Evolutionary conservation across 2,888 invertebrate genomes (phyloP).

Genomic region (Archips xylosteana): DNA sequence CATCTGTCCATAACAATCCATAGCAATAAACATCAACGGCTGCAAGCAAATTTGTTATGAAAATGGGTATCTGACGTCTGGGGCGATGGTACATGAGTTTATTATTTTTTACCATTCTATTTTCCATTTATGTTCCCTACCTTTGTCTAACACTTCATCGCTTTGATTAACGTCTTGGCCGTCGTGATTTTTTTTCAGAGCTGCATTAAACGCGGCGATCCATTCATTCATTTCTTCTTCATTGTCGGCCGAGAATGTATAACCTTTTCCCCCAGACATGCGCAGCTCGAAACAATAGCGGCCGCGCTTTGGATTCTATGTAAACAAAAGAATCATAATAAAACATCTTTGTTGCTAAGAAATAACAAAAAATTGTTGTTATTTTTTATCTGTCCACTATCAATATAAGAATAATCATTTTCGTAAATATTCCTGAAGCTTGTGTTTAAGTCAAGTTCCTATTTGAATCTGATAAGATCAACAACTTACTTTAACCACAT

Average conservation of each 20-base stretch:
- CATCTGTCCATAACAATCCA: too few species aligned
- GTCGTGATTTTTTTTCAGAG: constrained; percentile 89
- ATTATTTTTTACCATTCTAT: background rate
- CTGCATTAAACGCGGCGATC: constrained; percentile 92
- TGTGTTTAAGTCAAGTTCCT: background rate
- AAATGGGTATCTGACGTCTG: too few species aligned
- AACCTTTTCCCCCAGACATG: constrained; percentile 95
- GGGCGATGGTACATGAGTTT: background rate
- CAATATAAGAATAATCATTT: background rate
- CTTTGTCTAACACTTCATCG: constrained; percentile 90
- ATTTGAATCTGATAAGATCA: background rate
- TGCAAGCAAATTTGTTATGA: too few species aligned
- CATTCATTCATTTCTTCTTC: constrained; percentile 93
- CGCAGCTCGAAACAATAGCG: constrained; percentile 94
- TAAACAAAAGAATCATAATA: constrained; percentile 43
- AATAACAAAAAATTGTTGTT: background rate
- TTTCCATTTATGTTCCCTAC: constrained; percentile 61
- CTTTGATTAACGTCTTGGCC: constrained; percentile 86
- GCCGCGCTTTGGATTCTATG: constrained; percentile 93
- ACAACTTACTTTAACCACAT: constrained; percentile 90
- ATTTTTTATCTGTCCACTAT: background rate
- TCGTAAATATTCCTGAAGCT: background rate
- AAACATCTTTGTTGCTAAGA: constrained; percentile 9
- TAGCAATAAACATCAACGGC: too few species aligned
- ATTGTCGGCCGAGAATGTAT: constrained; percentile 94